These are phyloP conservation scores for Oryzias curvinotus DNA, from an alignment of 2,113 vertebrate genomes.

Conservation along the genomic window DNA sequence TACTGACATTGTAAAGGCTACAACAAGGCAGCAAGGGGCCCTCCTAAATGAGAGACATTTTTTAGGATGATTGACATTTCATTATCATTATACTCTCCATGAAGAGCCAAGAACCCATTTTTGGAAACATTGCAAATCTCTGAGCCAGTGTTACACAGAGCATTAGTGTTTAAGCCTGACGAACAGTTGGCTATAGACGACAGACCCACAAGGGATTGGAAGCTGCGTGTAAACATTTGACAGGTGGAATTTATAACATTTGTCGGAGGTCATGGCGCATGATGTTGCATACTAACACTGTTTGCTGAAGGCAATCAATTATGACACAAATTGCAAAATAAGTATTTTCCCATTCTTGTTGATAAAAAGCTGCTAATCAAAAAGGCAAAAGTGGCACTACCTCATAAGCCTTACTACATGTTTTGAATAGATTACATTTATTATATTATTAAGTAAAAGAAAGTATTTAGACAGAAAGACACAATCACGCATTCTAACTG, in stretches of 20 bases:
- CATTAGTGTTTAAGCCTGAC: conserved; percentile 35
- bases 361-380: not conserved
- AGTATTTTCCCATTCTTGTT: not conserved
- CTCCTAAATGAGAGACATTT: conserved; percentile 55
- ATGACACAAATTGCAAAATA: not conserved
- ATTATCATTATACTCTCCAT: conserved; percentile 56
- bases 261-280: conserved; percentile 30
- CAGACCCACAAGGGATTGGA: conserved; percentile 18
- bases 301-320: conserved; percentile 19
- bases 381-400: not conserved
- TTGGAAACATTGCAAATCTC: conserved; percentile 57
- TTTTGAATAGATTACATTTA: not conserved
- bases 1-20: conserved; percentile 37
- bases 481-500: no score
- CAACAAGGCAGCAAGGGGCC: conserved; percentile 50
- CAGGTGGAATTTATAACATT: conserved; percentile 27
- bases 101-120: conserved; percentile 51
- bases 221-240: conserved; percentile 28
- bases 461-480: no score
- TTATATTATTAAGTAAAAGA: not conserved
- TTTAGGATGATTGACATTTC: conserved; percentile 57
- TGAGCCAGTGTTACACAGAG: conserved; percentile 30
- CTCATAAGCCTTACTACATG: not conserved
- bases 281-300: conserved; percentile 16
- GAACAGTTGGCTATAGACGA: conserved; percentile 34